A percentile compares a stretch with the other conserved stretches of the same genome.
Evolutionary conservation across 2,888 invertebrate genomes (phyloP).

Genomic region (Parthenolecanium corni): DNA sequence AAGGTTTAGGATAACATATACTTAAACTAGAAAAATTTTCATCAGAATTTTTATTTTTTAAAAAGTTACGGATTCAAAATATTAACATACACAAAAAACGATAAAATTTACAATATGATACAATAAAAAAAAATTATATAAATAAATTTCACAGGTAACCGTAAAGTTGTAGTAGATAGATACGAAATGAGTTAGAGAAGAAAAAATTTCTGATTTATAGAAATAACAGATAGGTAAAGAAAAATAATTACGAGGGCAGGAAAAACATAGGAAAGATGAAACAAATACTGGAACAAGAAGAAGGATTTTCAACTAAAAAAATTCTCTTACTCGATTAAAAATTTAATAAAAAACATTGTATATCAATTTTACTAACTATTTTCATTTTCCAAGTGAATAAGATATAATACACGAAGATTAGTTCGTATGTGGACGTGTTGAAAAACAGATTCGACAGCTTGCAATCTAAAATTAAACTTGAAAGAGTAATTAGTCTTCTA

Average conservation of each 20-base stretch:
- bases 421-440: too few relatives aligned
- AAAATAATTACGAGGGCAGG: neutral
- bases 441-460: too few relatives aligned
- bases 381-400: too few relatives aligned
- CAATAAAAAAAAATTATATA: constrained; percentile 3
- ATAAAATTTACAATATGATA: constrained; percentile 16
- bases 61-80: constrained; percentile 9
- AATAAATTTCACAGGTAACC: constrained; percentile 4
- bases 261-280: neutral
- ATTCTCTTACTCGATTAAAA: too few relatives aligned
- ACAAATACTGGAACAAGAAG: neutral
- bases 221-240: neutral
- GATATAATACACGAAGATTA: too few relatives aligned
- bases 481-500: too few relatives aligned
- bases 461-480: too few relatives aligned
- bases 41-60: neutral
- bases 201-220: neutral
- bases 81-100: constrained; percentile 19
- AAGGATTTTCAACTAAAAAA: neutral
- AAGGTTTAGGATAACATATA: too few relatives aligned
- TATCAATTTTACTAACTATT: too few relatives aligned
- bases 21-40: neutral
- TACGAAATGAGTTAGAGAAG: too few relatives aligned
- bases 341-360: too few relatives aligned
- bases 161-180: neutral